phyloP scores from a whole-genome alignment of 2,113 vertebrate species.

The Sorex fumeus region DNA sequence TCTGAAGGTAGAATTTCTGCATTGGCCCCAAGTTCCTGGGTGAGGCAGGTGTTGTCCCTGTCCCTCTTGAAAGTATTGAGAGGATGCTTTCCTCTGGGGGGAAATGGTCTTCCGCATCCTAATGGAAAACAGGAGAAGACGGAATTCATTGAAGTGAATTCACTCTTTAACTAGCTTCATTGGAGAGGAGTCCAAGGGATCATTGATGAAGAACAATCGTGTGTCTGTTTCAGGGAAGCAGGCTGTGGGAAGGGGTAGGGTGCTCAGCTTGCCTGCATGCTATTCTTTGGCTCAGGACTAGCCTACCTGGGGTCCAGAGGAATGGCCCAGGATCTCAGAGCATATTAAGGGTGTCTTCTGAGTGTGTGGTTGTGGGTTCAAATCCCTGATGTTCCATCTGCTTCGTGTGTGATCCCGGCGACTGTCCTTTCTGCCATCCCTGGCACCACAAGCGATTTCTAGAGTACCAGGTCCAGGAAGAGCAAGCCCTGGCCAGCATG shows the following conservation, averaged over 20 bases:
- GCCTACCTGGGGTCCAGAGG: too few species aligned
- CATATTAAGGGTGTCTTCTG: too few species aligned
- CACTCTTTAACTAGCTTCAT: constrained; percentile 16
- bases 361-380: too few species aligned
- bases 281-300: neutral
- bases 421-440: too few species aligned
- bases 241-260: neutral
- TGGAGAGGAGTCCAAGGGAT: neutral
- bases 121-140: neutral
- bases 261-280: fast-evolving
- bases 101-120: neutral
- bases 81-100: constrained; percentile 1
- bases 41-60: neutral
- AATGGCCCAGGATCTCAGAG: too few species aligned
- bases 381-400: too few species aligned
- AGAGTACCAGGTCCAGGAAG: too few species aligned
- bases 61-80: neutral
- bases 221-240: constrained; percentile 2
- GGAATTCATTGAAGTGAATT: constrained; percentile 45
- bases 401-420: too few species aligned
- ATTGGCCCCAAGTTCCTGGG: neutral
- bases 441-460: too few species aligned
- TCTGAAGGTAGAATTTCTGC: neutral
- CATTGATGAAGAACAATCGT: neutral
- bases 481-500: too few species aligned